Percentiles rank a stretch among this genome's conserved stretches.
phyloP scores from a whole-genome alignment of 2,797 vertebrate species.

The Neopelma chrysocephalum region DNA sequence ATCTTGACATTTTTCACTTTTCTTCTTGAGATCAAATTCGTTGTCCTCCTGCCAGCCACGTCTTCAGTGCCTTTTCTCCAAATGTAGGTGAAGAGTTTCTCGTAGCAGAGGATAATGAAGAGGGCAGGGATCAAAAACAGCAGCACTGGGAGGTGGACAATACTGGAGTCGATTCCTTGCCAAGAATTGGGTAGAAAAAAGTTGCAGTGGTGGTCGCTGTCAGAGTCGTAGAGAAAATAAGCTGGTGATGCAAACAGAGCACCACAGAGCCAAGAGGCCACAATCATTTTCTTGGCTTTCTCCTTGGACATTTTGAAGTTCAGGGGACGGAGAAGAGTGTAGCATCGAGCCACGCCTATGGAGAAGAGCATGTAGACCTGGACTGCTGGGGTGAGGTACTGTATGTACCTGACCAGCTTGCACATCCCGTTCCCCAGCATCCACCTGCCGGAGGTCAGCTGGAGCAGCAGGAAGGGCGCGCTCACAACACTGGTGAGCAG shows the following conservation, averaged over 20 bases:
- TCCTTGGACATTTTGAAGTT: slow-evolving; percentile 95
- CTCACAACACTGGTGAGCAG: slow-evolving; percentile 85
- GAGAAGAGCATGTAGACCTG: slow-evolving; percentile 91
- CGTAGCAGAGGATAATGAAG: slow-evolving; percentile 84
- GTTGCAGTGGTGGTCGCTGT: slow-evolving; percentile 77
- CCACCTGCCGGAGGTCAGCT: slow-evolving; percentile 85
- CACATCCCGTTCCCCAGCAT: slow-evolving; percentile 79
- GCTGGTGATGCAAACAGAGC: slow-evolving; percentile 79
- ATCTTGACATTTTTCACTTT: slow-evolving; percentile 96
- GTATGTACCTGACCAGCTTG: slow-evolving; percentile 84
- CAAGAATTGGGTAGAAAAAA: slow-evolving; percentile 87
- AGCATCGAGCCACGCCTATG: slow-evolving; percentile 90
- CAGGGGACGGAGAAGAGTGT: slow-evolving; percentile 90
- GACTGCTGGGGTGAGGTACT: slow-evolving; percentile 88
- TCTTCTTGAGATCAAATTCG: slow-evolving; percentile 91
- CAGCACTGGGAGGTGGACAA: slow-evolving; percentile 79
- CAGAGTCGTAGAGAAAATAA: slow-evolving; percentile 84
- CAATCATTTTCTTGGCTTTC: slow-evolving; percentile 94
- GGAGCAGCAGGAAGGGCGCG: slow-evolving; percentile 85
- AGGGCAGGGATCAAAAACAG: slow-evolving; percentile 82
- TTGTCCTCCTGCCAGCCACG: slow-evolving; percentile 84
- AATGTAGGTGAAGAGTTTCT: slow-evolving; percentile 87
- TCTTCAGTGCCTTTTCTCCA: slow-evolving; percentile 87
- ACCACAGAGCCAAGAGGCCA: slow-evolving; percentile 83
- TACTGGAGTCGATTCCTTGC: slow-evolving; percentile 77